Percentiles rank a stretch among this genome's conserved stretches.
Conservation (phyloP, 2,888 invertebrate species). For the Standfussiana lucernea region DNA sequence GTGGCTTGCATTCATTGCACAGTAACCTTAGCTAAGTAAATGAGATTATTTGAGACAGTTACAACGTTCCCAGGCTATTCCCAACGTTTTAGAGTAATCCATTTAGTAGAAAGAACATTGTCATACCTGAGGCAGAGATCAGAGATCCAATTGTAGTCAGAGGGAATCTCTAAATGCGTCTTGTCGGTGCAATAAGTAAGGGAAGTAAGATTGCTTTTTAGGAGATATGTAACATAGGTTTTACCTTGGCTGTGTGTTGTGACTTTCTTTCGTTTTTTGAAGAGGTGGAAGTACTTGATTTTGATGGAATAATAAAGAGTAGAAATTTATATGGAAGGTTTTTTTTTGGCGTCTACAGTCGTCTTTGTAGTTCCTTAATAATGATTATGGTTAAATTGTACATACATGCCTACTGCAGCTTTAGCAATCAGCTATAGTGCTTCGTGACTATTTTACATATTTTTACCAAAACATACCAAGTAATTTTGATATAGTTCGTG, state of each 20-base stretch:
- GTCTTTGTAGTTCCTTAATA: no score
- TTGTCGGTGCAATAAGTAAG: constrained; percentile 24
- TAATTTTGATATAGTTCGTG: neutral
- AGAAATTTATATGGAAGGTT: neutral
- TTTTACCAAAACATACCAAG: neutral
- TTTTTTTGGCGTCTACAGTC: neutral
- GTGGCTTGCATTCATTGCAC: neutral
- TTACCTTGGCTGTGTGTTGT: neutral
- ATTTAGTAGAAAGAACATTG: constrained; percentile 24
- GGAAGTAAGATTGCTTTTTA: constrained; percentile 19
- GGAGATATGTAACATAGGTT: constrained; percentile 14
- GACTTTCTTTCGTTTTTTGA: neutral
- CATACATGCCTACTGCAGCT: neutral
- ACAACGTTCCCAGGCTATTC: constrained; percentile 15
- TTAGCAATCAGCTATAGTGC: neutral
- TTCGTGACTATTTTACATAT: neutral
- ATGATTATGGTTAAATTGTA: neutral
- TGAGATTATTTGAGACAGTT: constrained; percentile 36
- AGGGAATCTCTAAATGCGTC: constrained; percentile 31
- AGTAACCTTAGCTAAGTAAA: constrained; percentile 12
- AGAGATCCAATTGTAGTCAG: constrained; percentile 27
- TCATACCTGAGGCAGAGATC: constrained; percentile 27
- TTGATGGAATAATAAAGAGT: neutral
- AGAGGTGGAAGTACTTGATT: neutral
- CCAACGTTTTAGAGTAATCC: constrained; percentile 36